Conservation (phyloP, 53 echinoderm and acorn worm species). For the Mesocentrotus franciscanus region DNA sequence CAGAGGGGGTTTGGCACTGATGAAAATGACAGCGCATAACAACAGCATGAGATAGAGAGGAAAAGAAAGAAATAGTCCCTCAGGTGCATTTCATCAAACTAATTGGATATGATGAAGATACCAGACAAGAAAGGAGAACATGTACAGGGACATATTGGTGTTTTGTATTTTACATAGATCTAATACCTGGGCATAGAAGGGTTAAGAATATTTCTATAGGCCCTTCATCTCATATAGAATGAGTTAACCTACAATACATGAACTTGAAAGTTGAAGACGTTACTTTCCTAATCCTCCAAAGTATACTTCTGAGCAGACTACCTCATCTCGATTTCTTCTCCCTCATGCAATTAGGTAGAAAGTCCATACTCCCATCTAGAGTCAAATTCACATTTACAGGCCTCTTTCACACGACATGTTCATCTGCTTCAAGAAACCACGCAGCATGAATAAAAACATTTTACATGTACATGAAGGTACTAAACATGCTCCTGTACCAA, state of each 20-base stretch:
- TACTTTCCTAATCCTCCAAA: not conserved
- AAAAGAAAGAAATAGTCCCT: not conserved
- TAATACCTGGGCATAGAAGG: not conserved
- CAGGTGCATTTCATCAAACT: slow-evolving; percentile 45
- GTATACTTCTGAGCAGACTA: not conserved
- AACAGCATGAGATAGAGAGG: not conserved
- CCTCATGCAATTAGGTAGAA: not conserved
- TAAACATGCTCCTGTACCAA: no score
- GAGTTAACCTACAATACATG: slow-evolving; percentile 8
- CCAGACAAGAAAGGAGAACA: not conserved
- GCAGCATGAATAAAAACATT: no score
- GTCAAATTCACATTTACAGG: not conserved
- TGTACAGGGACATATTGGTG: not conserved
- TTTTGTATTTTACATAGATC: not conserved
- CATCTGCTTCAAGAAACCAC: not conserved
- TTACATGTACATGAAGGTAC: no score
- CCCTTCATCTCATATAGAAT: not conserved
- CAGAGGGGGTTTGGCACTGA: not conserved
- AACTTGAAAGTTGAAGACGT: not conserved
- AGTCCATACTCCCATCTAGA: not conserved
- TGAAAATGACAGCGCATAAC: not conserved
- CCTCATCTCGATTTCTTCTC: not conserved
- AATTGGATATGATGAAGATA: slow-evolving; percentile 41
- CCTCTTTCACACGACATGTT: not conserved
- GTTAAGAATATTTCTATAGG: not conserved